These are phyloP conservation scores for Acleris holmiana DNA, from an alignment of 2,888 invertebrate species.

Conservation along the genomic window DNA sequence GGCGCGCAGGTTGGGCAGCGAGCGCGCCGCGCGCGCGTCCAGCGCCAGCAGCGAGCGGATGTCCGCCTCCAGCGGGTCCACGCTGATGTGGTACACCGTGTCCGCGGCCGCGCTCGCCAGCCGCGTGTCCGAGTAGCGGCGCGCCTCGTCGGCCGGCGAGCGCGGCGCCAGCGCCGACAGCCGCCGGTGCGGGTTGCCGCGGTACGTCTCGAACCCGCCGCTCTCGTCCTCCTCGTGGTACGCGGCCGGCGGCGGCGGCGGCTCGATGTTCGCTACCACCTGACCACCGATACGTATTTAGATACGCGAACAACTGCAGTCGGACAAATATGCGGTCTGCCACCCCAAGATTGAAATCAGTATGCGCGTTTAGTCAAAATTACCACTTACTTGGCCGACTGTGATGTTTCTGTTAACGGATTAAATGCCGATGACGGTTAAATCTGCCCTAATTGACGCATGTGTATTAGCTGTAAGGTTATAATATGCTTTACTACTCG, in stretches of 20 bases:
- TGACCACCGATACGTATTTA: constrained; percentile 40
- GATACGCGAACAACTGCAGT: too few species aligned
- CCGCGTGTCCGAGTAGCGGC: constrained; percentile 55
- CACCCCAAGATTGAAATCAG: too few species aligned
- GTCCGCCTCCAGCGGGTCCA: constrained; percentile 76
- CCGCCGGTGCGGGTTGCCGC: constrained; percentile 70
- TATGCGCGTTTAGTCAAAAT: too few species aligned
- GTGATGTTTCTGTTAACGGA: too few species aligned
- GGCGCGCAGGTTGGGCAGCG: constrained; percentile 87
- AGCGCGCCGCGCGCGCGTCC: constrained; percentile 82
- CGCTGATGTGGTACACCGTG: constrained; percentile 77
- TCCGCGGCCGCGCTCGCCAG: constrained; percentile 42
- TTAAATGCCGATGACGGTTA: too few species aligned
- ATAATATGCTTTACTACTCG: too few species aligned
- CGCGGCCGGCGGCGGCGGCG: constrained; percentile 64
- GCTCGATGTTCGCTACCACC: constrained; percentile 87
- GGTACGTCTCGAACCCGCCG: constrained; percentile 79
- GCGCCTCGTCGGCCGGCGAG: constrained; percentile 41
- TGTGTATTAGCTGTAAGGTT: too few species aligned
- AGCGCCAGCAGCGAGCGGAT: constrained; percentile 72
- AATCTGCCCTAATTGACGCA: too few species aligned
- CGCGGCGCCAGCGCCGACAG: constrained; percentile 54
- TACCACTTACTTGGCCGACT: too few species aligned
- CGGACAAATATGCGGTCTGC: too few species aligned
- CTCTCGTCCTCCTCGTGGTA: constrained; percentile 82